Conservation (phyloP, 1,140 invertebrate genomes). For the Arctopsyche grandis region DNA sequence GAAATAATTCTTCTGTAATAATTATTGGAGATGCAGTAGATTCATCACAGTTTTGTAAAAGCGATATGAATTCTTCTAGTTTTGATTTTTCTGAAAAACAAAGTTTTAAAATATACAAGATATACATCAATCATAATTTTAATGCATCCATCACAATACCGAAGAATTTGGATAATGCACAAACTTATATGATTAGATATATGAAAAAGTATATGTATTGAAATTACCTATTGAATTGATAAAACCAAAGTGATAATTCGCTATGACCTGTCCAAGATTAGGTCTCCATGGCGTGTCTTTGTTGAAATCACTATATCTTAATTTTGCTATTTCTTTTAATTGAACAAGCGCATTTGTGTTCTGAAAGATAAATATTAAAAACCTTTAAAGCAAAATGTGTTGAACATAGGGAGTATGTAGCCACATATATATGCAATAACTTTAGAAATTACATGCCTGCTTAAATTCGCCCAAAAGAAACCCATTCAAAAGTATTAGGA, state of each 20-base stretch:
- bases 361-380: conserved; percentile 8
- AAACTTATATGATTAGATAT: not conserved
- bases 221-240: conserved; percentile 18
- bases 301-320: conserved; percentile 23
- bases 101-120: not conserved
- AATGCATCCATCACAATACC: no score
- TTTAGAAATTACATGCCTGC: no score
- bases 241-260: conserved; percentile 38
- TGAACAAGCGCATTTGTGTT: not conserved
- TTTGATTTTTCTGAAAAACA: conserved; percentile 24
- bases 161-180: not conserved
- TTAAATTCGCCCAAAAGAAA: no score
- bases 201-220: not conserved
- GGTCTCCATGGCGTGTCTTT: conserved; percentile 39
- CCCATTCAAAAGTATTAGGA: no score
- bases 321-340: conserved; percentile 37
- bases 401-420: no score
- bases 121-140: no score
- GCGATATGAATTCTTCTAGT: not conserved
- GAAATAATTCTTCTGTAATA: conserved; percentile 13
- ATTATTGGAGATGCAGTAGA: not conserved
- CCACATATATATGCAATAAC: no score
- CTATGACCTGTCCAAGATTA: conserved; percentile 44
- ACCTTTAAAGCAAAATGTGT: no score
- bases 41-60: not conserved